phyloP scores from a whole-genome alignment of 92 coral and sea anemone genomes.

The Epizoanthus scotinus region DNA sequence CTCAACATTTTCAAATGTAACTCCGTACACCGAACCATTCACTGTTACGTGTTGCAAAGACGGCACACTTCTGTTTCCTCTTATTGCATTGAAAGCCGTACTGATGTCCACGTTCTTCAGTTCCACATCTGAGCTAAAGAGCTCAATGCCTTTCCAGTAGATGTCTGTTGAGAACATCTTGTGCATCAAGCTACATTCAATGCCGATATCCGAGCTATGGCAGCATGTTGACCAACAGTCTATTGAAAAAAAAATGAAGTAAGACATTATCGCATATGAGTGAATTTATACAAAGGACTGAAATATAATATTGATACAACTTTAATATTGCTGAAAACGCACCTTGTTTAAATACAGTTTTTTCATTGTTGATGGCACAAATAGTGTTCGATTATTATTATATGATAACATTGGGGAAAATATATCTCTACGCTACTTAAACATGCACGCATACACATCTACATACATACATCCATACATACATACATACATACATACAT shows the following conservation, averaged over 20 bases:
- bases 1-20: constrained; percentile 21
- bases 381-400: too few relatives aligned
- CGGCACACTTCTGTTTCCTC: constrained; percentile 37
- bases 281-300: too few relatives aligned
- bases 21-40: constrained; percentile 43
- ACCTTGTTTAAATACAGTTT: too few relatives aligned
- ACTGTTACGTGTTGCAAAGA: constrained; percentile 41
- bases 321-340: too few relatives aligned
- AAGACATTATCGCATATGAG: too few relatives aligned
- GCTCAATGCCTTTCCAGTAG: constrained; percentile 59
- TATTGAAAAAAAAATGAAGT: neutral
- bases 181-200: constrained; percentile 48
- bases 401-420: too few relatives aligned
- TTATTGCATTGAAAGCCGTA: constrained; percentile 46
- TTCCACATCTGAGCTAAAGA: constrained; percentile 27
- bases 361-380: too few relatives aligned
- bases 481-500: too few relatives aligned
- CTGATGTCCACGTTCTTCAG: constrained; percentile 47
- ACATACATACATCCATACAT: too few relatives aligned
- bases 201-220: constrained; percentile 46
- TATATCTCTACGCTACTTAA: too few relatives aligned
- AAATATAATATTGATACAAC: too few relatives aligned
- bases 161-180: constrained; percentile 24
- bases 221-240: neutral
- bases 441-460: too few relatives aligned